Evolutionary conservation across 2,113 vertebrate species (phyloP).

Genomic region (Azemiops feae): DNA sequence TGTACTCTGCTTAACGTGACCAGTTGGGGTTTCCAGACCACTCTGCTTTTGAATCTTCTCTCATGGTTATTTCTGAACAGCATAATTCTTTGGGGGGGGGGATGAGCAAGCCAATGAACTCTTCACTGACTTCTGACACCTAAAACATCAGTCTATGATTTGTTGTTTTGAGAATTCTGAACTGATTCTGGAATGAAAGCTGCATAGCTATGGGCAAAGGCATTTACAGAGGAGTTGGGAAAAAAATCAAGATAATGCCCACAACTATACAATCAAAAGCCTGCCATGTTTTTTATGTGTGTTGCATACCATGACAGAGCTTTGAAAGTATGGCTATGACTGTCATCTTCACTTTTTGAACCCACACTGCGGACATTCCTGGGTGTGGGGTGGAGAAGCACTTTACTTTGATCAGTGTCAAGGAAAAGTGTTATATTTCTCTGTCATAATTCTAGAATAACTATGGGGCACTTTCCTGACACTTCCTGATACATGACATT

Average conservation of each 20-base stretch:
- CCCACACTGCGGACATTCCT: neutral
- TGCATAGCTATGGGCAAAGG: neutral
- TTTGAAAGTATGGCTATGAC: neutral
- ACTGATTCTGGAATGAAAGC: neutral
- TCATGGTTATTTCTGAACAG: neutral
- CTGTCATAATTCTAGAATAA: neutral
- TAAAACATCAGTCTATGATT: neutral
- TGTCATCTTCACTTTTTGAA: neutral
- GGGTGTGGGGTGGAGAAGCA: neutral
- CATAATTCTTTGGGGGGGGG: neutral
- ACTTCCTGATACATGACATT: neutral
- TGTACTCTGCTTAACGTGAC: neutral
- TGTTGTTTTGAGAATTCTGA: neutral
- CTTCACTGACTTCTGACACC: neutral
- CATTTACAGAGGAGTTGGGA: neutral
- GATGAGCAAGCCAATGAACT: neutral
- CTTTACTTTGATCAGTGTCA: neutral
- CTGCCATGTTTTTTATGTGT: neutral
- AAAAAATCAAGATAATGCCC: neutral
- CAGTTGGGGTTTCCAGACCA: neutral
- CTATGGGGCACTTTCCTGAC: neutral
- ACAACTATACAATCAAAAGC: neutral
- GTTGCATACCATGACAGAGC: neutral
- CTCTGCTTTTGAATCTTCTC: neutral
- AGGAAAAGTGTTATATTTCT: neutral